phyloP scores from a whole-genome alignment of 2,113 vertebrate species.

The Lophura nycthemera region DNA sequence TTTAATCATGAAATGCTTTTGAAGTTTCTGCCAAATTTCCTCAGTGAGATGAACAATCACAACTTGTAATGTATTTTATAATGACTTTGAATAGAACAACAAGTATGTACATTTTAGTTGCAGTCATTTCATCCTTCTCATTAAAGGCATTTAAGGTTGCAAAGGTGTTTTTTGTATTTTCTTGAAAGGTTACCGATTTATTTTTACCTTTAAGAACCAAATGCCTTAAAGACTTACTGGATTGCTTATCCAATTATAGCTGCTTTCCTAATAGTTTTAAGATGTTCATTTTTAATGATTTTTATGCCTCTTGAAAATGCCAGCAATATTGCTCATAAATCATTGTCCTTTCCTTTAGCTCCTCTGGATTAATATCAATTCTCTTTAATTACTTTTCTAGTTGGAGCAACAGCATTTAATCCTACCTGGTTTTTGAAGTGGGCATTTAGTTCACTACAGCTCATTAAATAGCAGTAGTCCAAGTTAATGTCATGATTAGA shows the following conservation, averaged over 20 bases:
- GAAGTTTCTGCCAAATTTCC: not conserved
- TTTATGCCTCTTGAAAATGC: slow-evolving; percentile 69
- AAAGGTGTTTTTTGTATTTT: not conserved
- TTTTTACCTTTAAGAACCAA: not conserved
- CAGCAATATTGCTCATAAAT: slow-evolving; percentile 77
- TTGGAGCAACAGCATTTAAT: slow-evolving; percentile 57
- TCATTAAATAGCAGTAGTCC: not conserved
- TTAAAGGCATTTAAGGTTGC: not conserved
- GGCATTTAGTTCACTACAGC: not conserved
- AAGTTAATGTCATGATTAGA: not conserved
- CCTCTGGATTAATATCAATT: slow-evolving; percentile 71
- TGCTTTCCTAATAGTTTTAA: slow-evolving; percentile 70
- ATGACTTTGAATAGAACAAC: not conserved
- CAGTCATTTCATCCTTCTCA: not conserved
- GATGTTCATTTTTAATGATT: slow-evolving; percentile 70
- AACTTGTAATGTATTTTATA: not conserved
- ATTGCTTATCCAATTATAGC: slow-evolving; percentile 54
- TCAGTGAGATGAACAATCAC: not conserved
- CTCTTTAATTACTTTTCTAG: slow-evolving; percentile 73
- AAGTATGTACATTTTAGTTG: not conserved
- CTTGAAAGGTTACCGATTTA: not conserved
- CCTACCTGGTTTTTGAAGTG: slow-evolving; percentile 1
- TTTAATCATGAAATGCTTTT: not conserved
- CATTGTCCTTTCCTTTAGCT: slow-evolving; percentile 73
- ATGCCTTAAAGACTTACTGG: slow-evolving; percentile 5